phyloP scores from a whole-genome alignment of 2,888 invertebrate genomes.

The Zaprionus obscuricornis region DNA sequence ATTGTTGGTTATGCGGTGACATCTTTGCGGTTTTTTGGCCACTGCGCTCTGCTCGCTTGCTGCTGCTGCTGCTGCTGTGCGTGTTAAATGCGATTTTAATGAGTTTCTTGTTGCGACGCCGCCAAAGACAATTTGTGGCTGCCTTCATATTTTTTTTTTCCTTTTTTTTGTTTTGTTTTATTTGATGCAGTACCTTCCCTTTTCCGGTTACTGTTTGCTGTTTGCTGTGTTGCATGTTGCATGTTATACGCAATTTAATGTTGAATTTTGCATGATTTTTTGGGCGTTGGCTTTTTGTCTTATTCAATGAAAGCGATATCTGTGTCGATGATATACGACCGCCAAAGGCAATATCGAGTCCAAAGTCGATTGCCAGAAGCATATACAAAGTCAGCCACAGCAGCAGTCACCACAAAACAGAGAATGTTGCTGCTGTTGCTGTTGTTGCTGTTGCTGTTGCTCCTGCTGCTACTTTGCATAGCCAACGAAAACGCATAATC shows the following conservation, averaged over 20 bases:
- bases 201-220: background rate
- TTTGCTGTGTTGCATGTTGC: no score
- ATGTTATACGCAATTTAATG: no score
- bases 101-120: constrained; percentile 15
- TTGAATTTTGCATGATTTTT: no score
- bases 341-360: no score
- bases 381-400: no score
- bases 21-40: constrained; percentile 41
- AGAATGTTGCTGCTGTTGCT: no score
- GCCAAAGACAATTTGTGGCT: constrained; percentile 40
- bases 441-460: background rate
- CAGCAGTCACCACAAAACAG: no score
- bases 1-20: constrained; percentile 54
- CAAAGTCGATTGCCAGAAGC: no score
- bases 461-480: constrained; percentile 43
- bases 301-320: no score
- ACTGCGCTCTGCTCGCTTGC: constrained; percentile 1
- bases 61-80: background rate
- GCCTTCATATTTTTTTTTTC: background rate
- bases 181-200: background rate
- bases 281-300: no score
- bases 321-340: no score
- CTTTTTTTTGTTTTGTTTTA: background rate
- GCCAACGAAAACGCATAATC: constrained; percentile 68
- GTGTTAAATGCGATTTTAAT: constrained; percentile 57